Evolutionary conservation across 1,140 invertebrate genomes (phyloP), one percentile per base, ranked within the genome.

Genomic region (Parapsyche elsis): DNA sequence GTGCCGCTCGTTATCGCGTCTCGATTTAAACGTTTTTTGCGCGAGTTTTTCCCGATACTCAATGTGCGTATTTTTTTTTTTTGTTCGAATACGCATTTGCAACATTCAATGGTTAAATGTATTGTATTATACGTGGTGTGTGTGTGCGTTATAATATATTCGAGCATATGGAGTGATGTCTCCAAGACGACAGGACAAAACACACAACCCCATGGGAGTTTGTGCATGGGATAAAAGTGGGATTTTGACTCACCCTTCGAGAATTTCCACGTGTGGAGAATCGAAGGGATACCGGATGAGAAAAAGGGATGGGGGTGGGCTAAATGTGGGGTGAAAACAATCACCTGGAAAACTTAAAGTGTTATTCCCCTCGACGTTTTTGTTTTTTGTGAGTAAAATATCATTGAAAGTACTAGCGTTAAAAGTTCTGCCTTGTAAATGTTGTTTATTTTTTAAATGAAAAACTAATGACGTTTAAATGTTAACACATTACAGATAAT

Each of bases 301-400:
- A 7, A 7, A 38, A 38, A 4, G 30, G 7, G 2, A 38, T n/a
- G n/a, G n/a, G 30, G 30, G 30, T 38, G 30, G 30, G 30, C 7
- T 38, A 7, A 38, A 38, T 38, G 30, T 7, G 57, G 57, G 57
- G 7, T 61, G 57, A 61, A 61, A 61, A 61, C 57, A 61, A 61
- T 61, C 57, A 61, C 57, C 57, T 61, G 57, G 57, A 61, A 61
- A 61, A 61, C 57, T 61, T 61, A 61, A 61, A 61, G 57, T 61
- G 57, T 61, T 61, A 61, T 61, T 61, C 57, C 57, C 57, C 57
- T 61, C 9, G 57, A 61, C 57, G 57, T 61, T 61, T 61, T 38
- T 61, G 57, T 61, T 38, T 61, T 57, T 21, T 21, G 57, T 19
- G n/a, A 61, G 21, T 61, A 61, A 61, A 61, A 61, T 61, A 61